These are phyloP conservation scores for Onychostruthus taczanowskii DNA, from an alignment of 2,113 vertebrate genomes.

Conservation along the genomic window DNA sequence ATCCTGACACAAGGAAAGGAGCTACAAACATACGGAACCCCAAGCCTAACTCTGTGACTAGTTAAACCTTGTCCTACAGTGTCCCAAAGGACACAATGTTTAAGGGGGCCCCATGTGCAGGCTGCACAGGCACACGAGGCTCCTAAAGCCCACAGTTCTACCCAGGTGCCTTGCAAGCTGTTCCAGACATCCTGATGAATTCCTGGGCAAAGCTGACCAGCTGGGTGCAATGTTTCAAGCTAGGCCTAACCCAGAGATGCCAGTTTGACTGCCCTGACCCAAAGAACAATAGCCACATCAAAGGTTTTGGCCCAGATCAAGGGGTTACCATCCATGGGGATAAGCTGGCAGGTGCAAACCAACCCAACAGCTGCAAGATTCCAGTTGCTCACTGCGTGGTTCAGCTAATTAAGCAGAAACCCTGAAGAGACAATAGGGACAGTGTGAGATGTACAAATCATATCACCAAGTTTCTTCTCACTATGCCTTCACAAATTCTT, in stretches of 20 bases:
- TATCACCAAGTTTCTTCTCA: neutral
- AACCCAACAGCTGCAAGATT: neutral
- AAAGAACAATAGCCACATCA: neutral
- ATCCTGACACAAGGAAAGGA: neutral
- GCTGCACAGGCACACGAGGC: neutral
- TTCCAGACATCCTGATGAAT: neutral
- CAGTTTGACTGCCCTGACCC: neutral
- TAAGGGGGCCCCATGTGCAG: neutral
- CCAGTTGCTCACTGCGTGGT: neutral
- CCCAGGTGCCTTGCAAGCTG: neutral
- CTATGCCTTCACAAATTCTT: neutral
- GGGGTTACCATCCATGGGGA: neutral
- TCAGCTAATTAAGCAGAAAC: neutral
- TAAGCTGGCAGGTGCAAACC: neutral
- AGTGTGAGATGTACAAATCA: neutral
- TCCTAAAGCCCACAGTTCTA: neutral
- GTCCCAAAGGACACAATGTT: neutral
- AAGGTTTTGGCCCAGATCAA: neutral
- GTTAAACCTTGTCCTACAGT: neutral
- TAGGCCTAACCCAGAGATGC: neutral
- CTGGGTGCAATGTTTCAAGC: neutral
- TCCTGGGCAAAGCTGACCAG: neutral
- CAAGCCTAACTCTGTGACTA: neutral
- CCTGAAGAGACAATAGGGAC: neutral
- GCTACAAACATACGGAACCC: neutral